phyloP scores from a whole-genome alignment of 2,797 vertebrate genomes.

The Platyrinchus mystaceus region DNA sequence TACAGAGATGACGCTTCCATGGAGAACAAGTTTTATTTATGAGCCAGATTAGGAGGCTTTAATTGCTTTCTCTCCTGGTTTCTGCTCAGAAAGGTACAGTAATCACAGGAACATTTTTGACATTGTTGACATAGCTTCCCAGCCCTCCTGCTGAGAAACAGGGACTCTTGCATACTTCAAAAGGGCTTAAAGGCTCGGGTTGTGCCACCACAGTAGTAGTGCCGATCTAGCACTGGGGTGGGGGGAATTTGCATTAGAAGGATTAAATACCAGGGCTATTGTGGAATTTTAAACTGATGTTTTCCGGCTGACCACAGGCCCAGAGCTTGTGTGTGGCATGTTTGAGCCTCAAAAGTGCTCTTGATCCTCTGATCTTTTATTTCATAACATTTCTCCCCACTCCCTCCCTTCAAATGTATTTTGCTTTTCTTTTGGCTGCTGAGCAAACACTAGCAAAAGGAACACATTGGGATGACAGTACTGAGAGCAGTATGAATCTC shows the following conservation, averaged over 20 bases:
- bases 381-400: conserved; percentile 60
- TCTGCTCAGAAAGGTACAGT: conserved; percentile 75
- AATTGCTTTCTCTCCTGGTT: conserved; percentile 71
- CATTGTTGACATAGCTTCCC: conserved; percentile 74
- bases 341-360: conserved; percentile 69
- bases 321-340: conserved; percentile 69
- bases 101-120: conserved; percentile 75
- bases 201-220: conserved; percentile 71
- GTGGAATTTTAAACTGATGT: conserved; percentile 76
- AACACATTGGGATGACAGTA: neutral
- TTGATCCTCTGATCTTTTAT: conserved; percentile 70
- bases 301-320: conserved; percentile 73
- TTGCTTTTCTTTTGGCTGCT: conserved; percentile 44
- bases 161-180: conserved; percentile 76
- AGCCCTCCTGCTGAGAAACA: conserved; percentile 76
- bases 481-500: neutral
- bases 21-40: conserved; percentile 70
- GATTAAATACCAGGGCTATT: conserved; percentile 75
- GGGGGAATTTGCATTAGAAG: conserved; percentile 73
- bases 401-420: conserved; percentile 7
- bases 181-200: conserved; percentile 73
- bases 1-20: conserved; percentile 21
- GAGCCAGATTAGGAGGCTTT: conserved; percentile 71
- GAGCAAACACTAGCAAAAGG: neutral
- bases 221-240: conserved; percentile 63